Evolutionary conservation across 2,888 invertebrate genomes (phyloP).

Genomic region (Blastobasis adustella): DNA sequence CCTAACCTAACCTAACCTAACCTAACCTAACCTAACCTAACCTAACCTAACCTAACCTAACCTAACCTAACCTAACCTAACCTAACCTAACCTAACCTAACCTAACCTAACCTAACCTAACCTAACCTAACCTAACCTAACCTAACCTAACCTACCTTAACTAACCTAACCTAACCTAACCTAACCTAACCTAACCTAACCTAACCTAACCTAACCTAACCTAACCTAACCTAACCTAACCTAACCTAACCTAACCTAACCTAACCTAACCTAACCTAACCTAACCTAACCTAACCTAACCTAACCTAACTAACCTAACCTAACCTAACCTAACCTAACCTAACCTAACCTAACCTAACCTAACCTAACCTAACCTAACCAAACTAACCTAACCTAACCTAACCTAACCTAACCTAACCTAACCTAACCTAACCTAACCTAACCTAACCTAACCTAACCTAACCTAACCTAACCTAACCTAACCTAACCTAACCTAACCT

Average conservation of each 20-base stretch:
- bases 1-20: conserved; percentile 9
- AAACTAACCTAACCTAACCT: conserved; percentile 13
- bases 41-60: conserved; percentile 13
- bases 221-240: conserved; percentile 13
- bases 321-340: conserved; percentile 10
- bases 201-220: conserved; percentile 13
- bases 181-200: conserved; percentile 11
- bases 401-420: conserved; percentile 11
- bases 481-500: too few species aligned
- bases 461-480: too few species aligned
- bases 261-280: conserved; percentile 14
- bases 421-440: too few species aligned
- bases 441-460: too few species aligned
- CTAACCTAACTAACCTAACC: conserved; percentile 10
- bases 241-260: conserved; percentile 16
- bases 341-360: conserved; percentile 16
- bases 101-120: conserved; percentile 12
- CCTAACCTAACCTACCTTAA: conserved; percentile 7
- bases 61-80: conserved; percentile 12
- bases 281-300: conserved; percentile 14
- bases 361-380: conserved; percentile 12
- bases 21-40: conserved; percentile 7
- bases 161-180: conserved; percentile 7
- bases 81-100: conserved; percentile 11
- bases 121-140: conserved; percentile 9